Percentiles rank a stretch among this genome's conserved stretches.
These are phyloP conservation scores for Triplophysa yarkandensis DNA, from an alignment of 2,797 vertebrate genomes.

Conservation along the genomic window DNA sequence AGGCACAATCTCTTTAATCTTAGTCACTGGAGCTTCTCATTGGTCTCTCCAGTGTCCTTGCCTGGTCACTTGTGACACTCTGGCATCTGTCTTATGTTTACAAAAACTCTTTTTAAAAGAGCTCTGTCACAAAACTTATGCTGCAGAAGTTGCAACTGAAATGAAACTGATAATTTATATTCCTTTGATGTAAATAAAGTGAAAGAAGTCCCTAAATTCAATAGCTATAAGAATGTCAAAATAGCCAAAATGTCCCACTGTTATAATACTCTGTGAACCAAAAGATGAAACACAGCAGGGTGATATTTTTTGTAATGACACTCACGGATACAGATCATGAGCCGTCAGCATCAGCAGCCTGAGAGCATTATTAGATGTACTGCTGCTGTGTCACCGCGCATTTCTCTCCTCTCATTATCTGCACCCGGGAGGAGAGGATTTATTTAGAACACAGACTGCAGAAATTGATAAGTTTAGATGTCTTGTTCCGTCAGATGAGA, in stretches of 20 bases:
- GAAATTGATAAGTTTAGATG: conserved; percentile 32
- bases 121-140: neutral
- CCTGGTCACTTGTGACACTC: neutral
- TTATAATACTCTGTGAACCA: neutral
- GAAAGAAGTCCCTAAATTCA: no score
- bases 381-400: conserved; percentile 5
- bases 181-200: no score
- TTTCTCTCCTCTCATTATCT: conserved; percentile 41
- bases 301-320: conserved; percentile 18
- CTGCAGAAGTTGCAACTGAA: neutral
- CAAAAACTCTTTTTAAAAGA: neutral
- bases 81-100: neutral
- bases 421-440: conserved; percentile 17
- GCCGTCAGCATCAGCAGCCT: neutral
- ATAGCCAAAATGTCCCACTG: neutral
- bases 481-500: conserved; percentile 3
- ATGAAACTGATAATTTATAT: no score
- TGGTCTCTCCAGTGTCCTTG: neutral
- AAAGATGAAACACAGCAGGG: neutral
- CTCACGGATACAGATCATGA: conserved; percentile 29
- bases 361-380: conserved; percentile 36
- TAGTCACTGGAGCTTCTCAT: neutral
- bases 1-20: neutral
- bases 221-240: neutral
- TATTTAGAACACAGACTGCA: conserved; percentile 17